phyloP scores from a whole-genome alignment of 2,888 invertebrate species.

The Tolmerus cingulatus region DNA sequence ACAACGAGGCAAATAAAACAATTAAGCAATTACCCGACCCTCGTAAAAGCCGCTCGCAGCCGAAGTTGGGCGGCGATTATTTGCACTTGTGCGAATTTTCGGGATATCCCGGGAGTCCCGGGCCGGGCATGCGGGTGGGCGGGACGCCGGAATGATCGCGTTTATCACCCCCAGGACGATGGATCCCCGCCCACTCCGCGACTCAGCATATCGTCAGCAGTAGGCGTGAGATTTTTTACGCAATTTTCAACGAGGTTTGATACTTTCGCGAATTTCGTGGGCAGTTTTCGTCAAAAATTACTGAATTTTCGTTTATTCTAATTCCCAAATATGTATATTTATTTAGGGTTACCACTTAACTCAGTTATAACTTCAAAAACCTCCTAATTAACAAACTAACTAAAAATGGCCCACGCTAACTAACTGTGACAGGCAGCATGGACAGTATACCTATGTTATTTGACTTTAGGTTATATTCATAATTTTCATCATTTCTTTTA shows the following conservation, averaged over 20 bases:
- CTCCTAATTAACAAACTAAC: too few relatives aligned
- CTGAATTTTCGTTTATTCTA: neutral
- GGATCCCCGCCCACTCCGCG: neutral
- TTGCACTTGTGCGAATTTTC: conserved; percentile 6
- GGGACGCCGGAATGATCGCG: neutral
- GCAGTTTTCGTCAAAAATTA: neutral
- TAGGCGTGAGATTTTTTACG: neutral
- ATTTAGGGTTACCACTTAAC: neutral
- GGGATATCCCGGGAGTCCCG: neutral
- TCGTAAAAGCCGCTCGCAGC: neutral
- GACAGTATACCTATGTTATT: too few relatives aligned
- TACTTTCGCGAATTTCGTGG: neutral
- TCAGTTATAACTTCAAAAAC: neutral
- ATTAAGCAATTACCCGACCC: conserved; percentile 24
- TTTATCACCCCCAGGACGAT: neutral
- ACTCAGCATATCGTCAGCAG: neutral
- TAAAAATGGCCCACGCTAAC: too few relatives aligned
- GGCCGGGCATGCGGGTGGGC: neutral
- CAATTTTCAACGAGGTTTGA: neutral
- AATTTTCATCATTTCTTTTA: too few relatives aligned
- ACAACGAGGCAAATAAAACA: conserved; percentile 20
- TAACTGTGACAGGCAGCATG: too few relatives aligned
- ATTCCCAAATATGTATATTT: neutral
- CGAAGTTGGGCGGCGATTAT: neutral
- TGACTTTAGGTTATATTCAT: too few relatives aligned